Evolutionary conservation across 2,888 invertebrate genomes (phyloP).

Genomic region (Meghimatium bilineatum): DNA sequence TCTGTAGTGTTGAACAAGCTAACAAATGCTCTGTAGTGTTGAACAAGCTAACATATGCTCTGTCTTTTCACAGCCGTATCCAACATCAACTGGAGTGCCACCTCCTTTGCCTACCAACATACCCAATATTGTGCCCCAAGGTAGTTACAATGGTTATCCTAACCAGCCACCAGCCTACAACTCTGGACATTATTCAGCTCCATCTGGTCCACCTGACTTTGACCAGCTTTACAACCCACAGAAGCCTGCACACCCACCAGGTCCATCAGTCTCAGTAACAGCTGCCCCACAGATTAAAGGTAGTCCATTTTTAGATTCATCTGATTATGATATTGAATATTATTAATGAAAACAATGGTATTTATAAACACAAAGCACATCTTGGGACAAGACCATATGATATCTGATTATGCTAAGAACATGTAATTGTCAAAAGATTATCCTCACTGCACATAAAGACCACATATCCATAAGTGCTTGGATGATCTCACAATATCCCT

Average conservation of each 20-base stretch:
- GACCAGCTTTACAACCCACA: slow-evolving; percentile 48
- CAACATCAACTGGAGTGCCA: slow-evolving; percentile 34
- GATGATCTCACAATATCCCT: too few species aligned
- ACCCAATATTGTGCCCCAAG: slow-evolving; percentile 41
- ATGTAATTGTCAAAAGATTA: too few species aligned
- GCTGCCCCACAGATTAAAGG: slow-evolving; percentile 53
- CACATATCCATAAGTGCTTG: too few species aligned
- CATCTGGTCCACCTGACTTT: slow-evolving; percentile 51
- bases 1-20: too few species aligned
- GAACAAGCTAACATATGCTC: background rate
- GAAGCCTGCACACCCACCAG: slow-evolving; percentile 51
- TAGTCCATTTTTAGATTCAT: background rate
- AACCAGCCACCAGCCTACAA: slow-evolving; percentile 50
- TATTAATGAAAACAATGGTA: too few species aligned
- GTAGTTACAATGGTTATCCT: slow-evolving; percentile 39
- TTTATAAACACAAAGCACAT: too few species aligned
- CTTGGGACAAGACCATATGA: too few species aligned
- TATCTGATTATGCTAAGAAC: too few species aligned
- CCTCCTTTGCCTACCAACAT: too few species aligned
- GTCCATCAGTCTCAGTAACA: slow-evolving; percentile 35
- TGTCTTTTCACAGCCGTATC: background rate
- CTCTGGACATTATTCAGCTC: slow-evolving; percentile 41
- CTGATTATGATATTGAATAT: too few species aligned
- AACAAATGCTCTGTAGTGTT: too few species aligned
- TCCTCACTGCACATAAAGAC: too few species aligned